phyloP scores from a whole-genome alignment of 2,797 vertebrate genomes.

The Paratrypauchen microcephalus region DNA sequence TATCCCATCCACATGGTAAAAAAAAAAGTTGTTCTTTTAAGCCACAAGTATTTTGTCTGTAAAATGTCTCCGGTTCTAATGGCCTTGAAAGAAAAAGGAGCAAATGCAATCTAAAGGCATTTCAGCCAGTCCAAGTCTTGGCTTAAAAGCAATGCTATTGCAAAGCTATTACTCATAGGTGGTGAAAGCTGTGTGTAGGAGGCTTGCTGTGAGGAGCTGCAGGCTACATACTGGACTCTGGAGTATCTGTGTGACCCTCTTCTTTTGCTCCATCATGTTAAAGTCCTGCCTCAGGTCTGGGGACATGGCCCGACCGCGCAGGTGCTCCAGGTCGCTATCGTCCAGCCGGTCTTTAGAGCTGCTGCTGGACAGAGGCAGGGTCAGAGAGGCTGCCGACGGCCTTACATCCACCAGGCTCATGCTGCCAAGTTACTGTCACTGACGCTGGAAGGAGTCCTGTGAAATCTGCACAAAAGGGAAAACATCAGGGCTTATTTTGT shows the following conservation, averaged over 20 bases:
- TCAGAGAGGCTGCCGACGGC: conserved; percentile 70
- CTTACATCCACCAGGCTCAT: conserved; percentile 76
- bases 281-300: conserved; percentile 94
- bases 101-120: conserved; percentile 14
- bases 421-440: conserved; percentile 16
- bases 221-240: conserved; percentile 87
- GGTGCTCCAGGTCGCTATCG: conserved; percentile 84
- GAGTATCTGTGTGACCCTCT: conserved; percentile 94
- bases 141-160: conserved; percentile 42
- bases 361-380: conserved; percentile 83
- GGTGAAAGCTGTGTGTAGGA: conserved; percentile 51
- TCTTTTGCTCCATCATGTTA: conserved; percentile 98
- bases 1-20: background rate
- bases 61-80: background rate
- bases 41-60: background rate
- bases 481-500: conserved; percentile 24
- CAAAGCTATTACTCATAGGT: conserved; percentile 41
- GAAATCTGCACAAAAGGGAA: conserved; percentile 34
- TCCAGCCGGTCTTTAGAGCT: conserved; percentile 87
- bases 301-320: conserved; percentile 87
- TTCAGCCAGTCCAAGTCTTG: conserved; percentile 12
- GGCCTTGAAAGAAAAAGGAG: conserved; percentile 11
- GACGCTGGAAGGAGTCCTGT: conserved; percentile 30
- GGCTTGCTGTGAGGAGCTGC: conserved; percentile 26
- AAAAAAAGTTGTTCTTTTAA: background rate